These are phyloP conservation scores for Rhabdophis nuchalis DNA, from an alignment of 2,797 vertebrate genomes.

Conservation along the genomic window DNA sequence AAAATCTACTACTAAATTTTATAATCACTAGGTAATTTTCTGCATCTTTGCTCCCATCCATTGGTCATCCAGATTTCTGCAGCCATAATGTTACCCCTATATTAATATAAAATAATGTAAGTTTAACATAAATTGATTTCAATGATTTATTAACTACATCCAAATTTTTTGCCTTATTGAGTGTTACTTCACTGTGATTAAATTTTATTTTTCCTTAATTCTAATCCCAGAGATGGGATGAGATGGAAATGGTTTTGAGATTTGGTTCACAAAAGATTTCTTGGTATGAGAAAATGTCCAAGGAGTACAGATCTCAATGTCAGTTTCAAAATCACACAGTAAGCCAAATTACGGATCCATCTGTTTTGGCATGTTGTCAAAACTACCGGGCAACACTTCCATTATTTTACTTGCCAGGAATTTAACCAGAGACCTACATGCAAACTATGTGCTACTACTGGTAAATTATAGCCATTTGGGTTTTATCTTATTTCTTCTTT, in stretches of 20 bases:
- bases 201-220: not conserved
- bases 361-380: not conserved
- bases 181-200: not conserved
- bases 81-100: not conserved
- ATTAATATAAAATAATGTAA: not conserved
- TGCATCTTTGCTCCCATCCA: not conserved
- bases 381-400: not conserved
- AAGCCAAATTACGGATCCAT: not conserved
- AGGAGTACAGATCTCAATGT: not conserved
- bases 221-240: not conserved
- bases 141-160: not conserved
- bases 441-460: not conserved
- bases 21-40: not conserved
- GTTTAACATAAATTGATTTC: not conserved
- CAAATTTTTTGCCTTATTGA: not conserved
- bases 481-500: not conserved
- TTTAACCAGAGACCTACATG: not conserved
- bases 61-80: not conserved
- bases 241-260: not conserved
- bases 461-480: not conserved
- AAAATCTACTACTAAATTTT: not conserved
- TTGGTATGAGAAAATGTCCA: not conserved
- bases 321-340: not conserved
- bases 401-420: not conserved
- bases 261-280: not conserved